Percentiles rank a stretch among this genome's conserved stretches.
These are phyloP conservation scores for Julus scanicus DNA, from an alignment of 2,888 invertebrate species.

Conservation along the genomic window DNA sequence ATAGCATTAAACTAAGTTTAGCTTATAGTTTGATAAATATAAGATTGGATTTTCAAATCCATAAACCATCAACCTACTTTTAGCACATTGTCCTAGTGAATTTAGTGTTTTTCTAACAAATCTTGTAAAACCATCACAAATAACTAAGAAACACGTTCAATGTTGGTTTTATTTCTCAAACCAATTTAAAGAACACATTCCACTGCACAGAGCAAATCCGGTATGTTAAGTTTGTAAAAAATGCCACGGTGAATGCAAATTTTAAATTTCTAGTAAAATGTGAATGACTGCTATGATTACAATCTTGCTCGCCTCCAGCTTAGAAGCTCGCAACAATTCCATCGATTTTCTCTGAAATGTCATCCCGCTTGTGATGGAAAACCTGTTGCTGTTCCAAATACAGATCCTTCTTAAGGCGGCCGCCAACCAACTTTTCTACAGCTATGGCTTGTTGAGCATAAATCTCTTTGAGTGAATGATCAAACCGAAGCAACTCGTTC, in stretches of 20 bases:
- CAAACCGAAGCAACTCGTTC: slow-evolving; percentile 72
- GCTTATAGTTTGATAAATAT: too few species aligned
- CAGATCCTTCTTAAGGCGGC: slow-evolving; percentile 72
- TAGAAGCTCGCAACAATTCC: slow-evolving; percentile 46
- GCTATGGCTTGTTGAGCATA: slow-evolving; percentile 69
- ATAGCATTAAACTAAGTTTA: too few species aligned
- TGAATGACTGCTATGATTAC: neutral
- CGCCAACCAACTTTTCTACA: slow-evolving; percentile 74
- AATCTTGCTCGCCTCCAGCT: neutral
- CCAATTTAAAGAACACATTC: neutral
- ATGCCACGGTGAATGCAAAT: slow-evolving; percentile 6
- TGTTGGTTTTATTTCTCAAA: neutral
- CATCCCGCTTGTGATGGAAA: slow-evolving; percentile 72
- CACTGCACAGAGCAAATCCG: neutral
- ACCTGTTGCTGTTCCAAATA: slow-evolving; percentile 72
- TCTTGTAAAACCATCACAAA: neutral
- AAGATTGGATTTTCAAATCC: too few species aligned
- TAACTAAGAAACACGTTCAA: neutral
- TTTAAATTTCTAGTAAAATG: slow-evolving; percentile 4
- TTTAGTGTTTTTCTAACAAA: too few species aligned
- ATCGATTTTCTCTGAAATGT: slow-evolving; percentile 67
- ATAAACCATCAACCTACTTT: neutral
- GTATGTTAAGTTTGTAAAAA: neutral
- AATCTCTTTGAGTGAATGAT: slow-evolving; percentile 67
- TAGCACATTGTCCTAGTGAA: too few species aligned